Base-by-base conservation (phyloP, 2,888 invertebrate species). In the Brenthis hecate region DNA sequence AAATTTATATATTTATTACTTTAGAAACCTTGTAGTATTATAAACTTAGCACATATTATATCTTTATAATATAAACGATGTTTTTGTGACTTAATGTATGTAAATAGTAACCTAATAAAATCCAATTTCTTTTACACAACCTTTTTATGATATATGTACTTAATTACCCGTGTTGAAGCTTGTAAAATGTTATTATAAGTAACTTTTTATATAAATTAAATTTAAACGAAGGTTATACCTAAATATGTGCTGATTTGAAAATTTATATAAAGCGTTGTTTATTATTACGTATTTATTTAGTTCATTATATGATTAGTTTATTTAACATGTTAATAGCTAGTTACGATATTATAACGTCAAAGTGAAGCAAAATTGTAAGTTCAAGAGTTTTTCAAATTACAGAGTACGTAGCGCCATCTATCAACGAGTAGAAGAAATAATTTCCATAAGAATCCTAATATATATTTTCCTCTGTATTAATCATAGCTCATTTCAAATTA, bases 391-490 rank as follows among this genome's bases (percentile, higher is more conserved):
- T 36, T 36, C 11, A 11, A 43, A 11, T 2, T 43, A 43, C 11
- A 43, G 36, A 13, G 43, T 60, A 55, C 36, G 56, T 69, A 68
- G 43, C 74, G 74, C 74, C 75, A 74, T 74, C 75, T 75, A 66
- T 68, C 36, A 63, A 16, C 36, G 65, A 67, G 51, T 68, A 66
- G 70, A 64, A 14, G 16, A 58, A 65, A 23, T 48, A 47, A 47
- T 13, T 11, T 43, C 11, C 16, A 47, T 36, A 53, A 53, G 51
- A 67, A 13, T 50, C 28, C 5, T 60, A 28, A 60, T 28, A 60
- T n/a, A 60, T 1, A 28, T 28, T 0, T 47, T 23, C 50, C n/a
- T n/a, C 48, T 23, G 19, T 47, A 48, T 28, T 50, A 60, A 50
- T 48, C 23, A 13, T 28, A 54, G 13, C 14, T 57, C 50, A 68